Evolutionary conservation across 2,113 vertebrate species (phyloP).

Genomic region (Saguinus imperator): DNA sequence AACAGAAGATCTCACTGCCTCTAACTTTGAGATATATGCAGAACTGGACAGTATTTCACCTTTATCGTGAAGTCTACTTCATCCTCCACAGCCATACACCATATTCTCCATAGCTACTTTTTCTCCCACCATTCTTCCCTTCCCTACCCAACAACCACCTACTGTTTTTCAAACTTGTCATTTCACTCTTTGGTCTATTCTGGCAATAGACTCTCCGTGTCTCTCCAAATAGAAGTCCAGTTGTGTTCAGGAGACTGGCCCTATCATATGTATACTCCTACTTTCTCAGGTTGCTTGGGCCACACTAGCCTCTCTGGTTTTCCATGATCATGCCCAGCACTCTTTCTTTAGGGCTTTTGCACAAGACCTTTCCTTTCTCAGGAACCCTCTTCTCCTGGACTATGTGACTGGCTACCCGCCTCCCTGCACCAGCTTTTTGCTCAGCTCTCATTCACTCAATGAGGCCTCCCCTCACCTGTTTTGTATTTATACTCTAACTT

Average conservation of each 20-base stretch:
- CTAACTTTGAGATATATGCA: neutral
- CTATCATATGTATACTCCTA: rapidly evolving
- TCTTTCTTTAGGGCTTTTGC: neutral
- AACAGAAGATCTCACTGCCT: too few relatives aligned
- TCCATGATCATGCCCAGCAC: neutral
- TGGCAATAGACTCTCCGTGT: neutral
- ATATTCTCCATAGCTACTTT: neutral
- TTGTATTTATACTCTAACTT: neutral
- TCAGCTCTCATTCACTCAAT: neutral
- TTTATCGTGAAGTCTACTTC: rapidly evolving
- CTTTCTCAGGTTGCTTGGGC: neutral
- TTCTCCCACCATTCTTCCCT: neutral
- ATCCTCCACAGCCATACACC: neutral
- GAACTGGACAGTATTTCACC: neutral
- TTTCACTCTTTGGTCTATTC: neutral
- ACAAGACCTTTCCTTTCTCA: neutral
- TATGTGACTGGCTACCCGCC: neutral
- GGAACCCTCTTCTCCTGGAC: neutral
- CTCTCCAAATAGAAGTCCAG: neutral
- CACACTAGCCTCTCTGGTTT: neutral
- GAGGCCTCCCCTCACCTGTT: neutral
- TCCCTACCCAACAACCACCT: neutral
- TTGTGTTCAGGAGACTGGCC: neutral
- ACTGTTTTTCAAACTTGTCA: neutral
- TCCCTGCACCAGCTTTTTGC: neutral